Evolutionary conservation across 2,888 invertebrate genomes (phyloP).

Genomic region (Heteromyza rotundicornis): DNA sequence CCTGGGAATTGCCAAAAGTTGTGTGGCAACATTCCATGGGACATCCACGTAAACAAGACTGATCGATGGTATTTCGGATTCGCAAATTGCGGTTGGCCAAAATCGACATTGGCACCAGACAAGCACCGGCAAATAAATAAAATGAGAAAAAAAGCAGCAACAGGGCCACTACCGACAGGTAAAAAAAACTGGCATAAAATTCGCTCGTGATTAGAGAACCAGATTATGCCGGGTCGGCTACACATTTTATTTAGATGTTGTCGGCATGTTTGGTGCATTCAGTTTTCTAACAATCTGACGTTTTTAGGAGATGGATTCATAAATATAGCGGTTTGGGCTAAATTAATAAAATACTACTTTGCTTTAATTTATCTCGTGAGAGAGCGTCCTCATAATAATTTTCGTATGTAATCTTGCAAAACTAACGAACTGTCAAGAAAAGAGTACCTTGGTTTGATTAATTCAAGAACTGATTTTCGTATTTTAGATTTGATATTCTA

Average conservation of each 20-base stretch:
- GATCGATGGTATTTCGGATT: background rate
- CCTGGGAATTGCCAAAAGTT: constrained; percentile 36
- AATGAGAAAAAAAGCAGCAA: background rate
- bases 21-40: constrained; percentile 50
- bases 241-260: background rate
- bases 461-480: too few relatives aligned
- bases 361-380: too few relatives aligned
- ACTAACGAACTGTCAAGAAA: too few relatives aligned
- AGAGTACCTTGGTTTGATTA: too few relatives aligned
- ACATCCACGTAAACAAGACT: constrained; percentile 43
- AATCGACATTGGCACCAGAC: background rate
- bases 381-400: too few relatives aligned
- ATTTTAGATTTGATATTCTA: too few relatives aligned
- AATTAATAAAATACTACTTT: too few relatives aligned
- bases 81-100: background rate
- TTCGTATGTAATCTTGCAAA: too few relatives aligned
- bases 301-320: too few relatives aligned
- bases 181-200: constrained; percentile 9
- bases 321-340: too few relatives aligned
- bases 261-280: too few relatives aligned
- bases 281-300: too few relatives aligned
- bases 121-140: background rate
- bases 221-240: constrained; percentile 6
- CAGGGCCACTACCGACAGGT: constrained; percentile 3
- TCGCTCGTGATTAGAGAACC: constrained; percentile 21